Conservation (phyloP, 1,140 invertebrate genomes). For the Ceratoteleas bidentatus region DNA sequence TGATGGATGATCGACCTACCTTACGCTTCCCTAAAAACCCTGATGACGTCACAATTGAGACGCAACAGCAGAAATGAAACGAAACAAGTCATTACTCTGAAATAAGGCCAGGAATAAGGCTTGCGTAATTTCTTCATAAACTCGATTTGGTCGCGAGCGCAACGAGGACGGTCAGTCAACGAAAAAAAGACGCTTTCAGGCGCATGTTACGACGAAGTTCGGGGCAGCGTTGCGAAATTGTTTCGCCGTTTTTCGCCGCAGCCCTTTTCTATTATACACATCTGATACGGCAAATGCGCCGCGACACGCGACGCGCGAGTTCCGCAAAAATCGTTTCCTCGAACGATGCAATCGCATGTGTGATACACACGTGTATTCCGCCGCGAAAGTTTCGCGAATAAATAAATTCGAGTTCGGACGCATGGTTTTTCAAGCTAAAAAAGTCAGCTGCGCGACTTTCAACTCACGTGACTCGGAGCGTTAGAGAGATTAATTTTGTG, state of each 20-base stretch:
- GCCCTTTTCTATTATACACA: conserved; percentile 24
- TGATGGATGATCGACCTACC: no score
- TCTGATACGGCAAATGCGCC: conserved; percentile 38
- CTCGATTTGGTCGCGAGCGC: not conserved
- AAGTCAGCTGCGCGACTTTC: no score
- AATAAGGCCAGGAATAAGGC: not conserved
- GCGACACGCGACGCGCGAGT: conserved; percentile 44
- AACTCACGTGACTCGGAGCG: no score
- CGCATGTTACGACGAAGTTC: conserved; percentile 2
- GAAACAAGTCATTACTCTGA: not conserved
- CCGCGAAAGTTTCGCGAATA: conserved; percentile 13
- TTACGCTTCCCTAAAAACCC: no score
- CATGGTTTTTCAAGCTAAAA: no score
- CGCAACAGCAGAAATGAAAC: no score
- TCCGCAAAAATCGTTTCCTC: conserved; percentile 49
- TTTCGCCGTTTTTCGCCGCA: conserved; percentile 13
- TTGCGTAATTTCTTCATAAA: conserved; percentile 11
- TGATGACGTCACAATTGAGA: no score
- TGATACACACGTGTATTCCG: conserved; percentile 23
- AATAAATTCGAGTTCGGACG: conserved; percentile 36
- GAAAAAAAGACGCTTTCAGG: not conserved
- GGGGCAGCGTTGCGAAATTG: conserved; percentile 1
- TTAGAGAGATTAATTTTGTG: no score
- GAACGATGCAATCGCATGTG: conserved; percentile 46
- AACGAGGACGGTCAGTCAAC: not conserved